Conservation (phyloP, 2,888 invertebrate species). For the Drosophila limbata region DNA sequence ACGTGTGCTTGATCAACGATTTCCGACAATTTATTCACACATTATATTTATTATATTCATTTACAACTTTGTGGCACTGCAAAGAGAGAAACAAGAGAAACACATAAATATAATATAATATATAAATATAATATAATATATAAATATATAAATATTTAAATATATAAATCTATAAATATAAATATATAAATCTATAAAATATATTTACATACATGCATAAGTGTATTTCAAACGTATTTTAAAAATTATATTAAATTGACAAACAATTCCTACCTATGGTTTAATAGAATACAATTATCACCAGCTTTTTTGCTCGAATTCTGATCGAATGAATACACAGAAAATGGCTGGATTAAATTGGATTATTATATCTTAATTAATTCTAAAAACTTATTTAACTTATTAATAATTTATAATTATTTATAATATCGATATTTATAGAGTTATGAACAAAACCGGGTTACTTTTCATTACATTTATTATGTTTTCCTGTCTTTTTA, state of each 20-base stretch:
- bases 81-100: slow-evolving; percentile 29
- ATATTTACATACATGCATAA: not conserved
- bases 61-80: slow-evolving; percentile 33
- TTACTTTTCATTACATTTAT: no score
- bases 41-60: slow-evolving; percentile 12
- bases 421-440: not conserved
- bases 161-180: no score
- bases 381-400: not conserved
- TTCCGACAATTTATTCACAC: slow-evolving; percentile 26
- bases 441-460: not conserved
- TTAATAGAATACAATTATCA: not conserved
- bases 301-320: no score
- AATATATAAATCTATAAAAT: slow-evolving; percentile 14
- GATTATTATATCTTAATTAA: not conserved
- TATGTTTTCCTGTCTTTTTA: no score
- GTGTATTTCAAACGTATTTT: not conserved
- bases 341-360: no score
- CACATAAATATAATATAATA: no score
- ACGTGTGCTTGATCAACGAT: slow-evolving; percentile 7
- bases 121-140: no score
- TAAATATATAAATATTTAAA: no score
- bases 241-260: not conserved
- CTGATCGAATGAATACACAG: no score
- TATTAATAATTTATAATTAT: not conserved
- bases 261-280: not conserved